Evolutionary conservation across 2,888 invertebrate genomes (phyloP).

Genomic region (Crocallis elinguaria): DNA sequence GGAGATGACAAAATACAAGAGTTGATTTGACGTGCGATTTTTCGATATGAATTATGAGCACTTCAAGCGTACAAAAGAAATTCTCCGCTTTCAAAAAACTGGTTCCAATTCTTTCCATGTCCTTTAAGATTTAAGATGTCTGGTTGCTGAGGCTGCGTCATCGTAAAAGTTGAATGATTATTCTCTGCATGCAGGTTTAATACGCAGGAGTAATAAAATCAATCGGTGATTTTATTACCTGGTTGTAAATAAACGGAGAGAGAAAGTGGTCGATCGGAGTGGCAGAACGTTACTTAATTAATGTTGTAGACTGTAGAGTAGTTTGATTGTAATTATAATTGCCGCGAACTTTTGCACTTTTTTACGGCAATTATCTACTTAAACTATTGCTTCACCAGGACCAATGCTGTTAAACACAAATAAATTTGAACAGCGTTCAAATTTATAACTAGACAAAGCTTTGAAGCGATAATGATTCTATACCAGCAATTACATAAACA

Average conservation of each 20-base stretch:
- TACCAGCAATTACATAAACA: too few relatives aligned
- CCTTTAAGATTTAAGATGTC: slow-evolving; percentile 11
- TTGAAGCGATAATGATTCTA: too few relatives aligned
- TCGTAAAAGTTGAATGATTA: slow-evolving; percentile 10
- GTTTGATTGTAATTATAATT: too few relatives aligned
- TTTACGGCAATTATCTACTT: too few relatives aligned
- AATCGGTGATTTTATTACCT: slow-evolving; percentile 15
- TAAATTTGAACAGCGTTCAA: too few relatives aligned
- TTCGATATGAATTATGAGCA: slow-evolving; percentile 21
- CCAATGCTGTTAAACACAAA: too few relatives aligned
- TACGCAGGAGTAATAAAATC: slow-evolving; percentile 7
- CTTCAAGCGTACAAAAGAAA: slow-evolving; percentile 25
- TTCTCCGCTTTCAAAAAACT: slow-evolving; percentile 29
- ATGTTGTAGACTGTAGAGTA: too few relatives aligned
- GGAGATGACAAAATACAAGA: slow-evolving; percentile 19
- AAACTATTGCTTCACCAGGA: too few relatives aligned
- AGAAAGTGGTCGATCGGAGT: slow-evolving; percentile 7
- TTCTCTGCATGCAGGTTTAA: slow-evolving; percentile 2
- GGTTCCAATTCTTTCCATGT: slow-evolving; percentile 17
- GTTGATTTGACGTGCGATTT: slow-evolving; percentile 24
- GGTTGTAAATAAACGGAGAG: not conserved
- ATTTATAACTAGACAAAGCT: too few relatives aligned
- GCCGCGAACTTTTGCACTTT: too few relatives aligned
- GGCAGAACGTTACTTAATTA: not conserved
- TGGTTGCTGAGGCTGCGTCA: slow-evolving; percentile 4